These are phyloP conservation scores for Corydoras maculifer DNA, from an alignment of 2,113 vertebrate genomes.

Conservation along the genomic window DNA sequence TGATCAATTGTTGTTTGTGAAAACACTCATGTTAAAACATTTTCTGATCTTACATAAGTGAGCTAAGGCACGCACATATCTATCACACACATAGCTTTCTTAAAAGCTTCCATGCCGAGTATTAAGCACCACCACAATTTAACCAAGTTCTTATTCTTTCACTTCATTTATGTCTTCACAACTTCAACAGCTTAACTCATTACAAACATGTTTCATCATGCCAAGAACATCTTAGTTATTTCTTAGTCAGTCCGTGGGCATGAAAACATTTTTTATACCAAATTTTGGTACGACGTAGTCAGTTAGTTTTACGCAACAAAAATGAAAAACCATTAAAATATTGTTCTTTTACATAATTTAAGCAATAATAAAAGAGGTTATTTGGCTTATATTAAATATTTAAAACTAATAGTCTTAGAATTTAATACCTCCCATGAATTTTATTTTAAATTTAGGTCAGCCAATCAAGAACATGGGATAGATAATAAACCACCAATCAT, in stretches of 20 bases:
- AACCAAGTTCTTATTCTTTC: too few relatives aligned
- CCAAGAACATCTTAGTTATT: not conserved
- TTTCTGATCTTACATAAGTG: constrained; percentile 29
- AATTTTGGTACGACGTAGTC: not conserved
- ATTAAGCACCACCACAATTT: too few relatives aligned
- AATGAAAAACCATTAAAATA: not conserved
- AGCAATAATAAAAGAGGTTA: too few relatives aligned
- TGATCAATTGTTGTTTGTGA: constrained; percentile 32
- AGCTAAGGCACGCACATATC: constrained; percentile 6
- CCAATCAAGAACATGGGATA: too few relatives aligned
- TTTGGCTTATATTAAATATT: too few relatives aligned
- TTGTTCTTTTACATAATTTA: too few relatives aligned
- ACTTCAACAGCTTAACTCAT: not conserved
- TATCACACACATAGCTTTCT: not conserved
- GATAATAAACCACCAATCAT: too few relatives aligned
- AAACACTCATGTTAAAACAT: constrained; percentile 28
- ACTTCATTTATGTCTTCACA: not conserved
- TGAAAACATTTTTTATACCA: constrained; percentile 1
- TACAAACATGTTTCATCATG: not conserved
- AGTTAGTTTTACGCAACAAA: not conserved
- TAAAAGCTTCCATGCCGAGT: too few relatives aligned
- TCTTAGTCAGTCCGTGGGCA: not conserved
- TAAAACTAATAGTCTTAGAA: too few relatives aligned
- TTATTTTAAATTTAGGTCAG: too few relatives aligned
- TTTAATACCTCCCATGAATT: too few relatives aligned